Evolutionary conservation across 1,140 invertebrate genomes (phyloP).

Genomic region (Drosophila kurseongensis): DNA sequence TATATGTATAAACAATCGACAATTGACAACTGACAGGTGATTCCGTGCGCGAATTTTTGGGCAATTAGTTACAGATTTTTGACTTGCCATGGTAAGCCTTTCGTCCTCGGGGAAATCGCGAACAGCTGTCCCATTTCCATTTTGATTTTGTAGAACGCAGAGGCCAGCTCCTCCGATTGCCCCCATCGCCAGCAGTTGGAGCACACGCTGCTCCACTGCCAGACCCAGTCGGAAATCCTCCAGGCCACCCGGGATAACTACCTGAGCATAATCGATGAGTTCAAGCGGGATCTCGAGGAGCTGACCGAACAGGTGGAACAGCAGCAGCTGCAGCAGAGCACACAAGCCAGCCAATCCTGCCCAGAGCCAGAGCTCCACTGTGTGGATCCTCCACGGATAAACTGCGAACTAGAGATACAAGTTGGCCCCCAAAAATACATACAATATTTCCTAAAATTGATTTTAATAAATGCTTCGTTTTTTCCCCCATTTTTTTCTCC

Average conservation of each 20-base stretch:
- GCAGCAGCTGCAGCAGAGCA: conserved; percentile 48
- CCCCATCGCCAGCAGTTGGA: conserved; percentile 70
- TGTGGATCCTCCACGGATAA: conserved; percentile 20
- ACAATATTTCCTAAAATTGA: background rate
- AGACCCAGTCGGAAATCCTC: conserved; percentile 55
- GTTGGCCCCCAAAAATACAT: conserved; percentile 13
- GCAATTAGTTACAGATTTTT: conserved; percentile 30
- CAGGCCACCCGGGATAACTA: conserved; percentile 62
- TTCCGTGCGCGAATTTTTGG: conserved; percentile 17
- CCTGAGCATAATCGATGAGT: conserved; percentile 62
- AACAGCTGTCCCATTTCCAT: background rate
- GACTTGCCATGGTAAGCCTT: conserved; percentile 58
- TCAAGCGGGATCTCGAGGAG: conserved; percentile 59
- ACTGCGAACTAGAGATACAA: conserved; percentile 56
- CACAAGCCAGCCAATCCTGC: conserved; percentile 27
- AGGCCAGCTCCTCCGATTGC: conserved; percentile 50
- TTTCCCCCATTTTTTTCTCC: conserved; percentile 1
- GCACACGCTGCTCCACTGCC: conserved; percentile 64
- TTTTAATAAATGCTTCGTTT: background rate
- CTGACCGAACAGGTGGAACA: conserved; percentile 63
- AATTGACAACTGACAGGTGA: conserved; percentile 36
- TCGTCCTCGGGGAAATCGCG: background rate
- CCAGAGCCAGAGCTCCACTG: conserved; percentile 24
- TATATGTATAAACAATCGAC: conserved; percentile 9
- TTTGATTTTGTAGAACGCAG: conserved; percentile 22